Conservation (phyloP, 2,113 vertebrate species). For the Bufo gargarizans region DNA sequence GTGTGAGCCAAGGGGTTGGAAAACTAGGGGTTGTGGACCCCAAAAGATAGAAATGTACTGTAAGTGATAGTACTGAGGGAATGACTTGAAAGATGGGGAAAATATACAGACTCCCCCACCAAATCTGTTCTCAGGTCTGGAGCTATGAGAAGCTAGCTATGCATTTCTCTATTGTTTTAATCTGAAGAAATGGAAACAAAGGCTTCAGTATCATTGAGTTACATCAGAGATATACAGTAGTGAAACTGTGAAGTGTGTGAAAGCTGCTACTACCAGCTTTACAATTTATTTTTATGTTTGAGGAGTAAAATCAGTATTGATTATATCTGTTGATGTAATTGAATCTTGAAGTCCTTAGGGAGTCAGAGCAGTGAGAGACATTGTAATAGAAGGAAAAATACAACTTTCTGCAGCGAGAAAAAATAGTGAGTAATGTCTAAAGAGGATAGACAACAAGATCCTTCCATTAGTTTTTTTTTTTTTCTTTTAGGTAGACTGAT, state of each 20-base stretch:
- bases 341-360: conserved; percentile 52
- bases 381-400: conserved; percentile 44
- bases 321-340: conserved; percentile 58
- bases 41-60: too few species aligned
- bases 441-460: not conserved
- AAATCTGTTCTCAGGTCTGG: too few species aligned
- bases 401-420: conserved; percentile 11
- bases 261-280: conserved; percentile 17
- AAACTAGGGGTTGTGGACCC: too few species aligned
- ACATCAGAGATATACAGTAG: conserved; percentile 40
- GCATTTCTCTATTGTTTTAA: not conserved
- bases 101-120: too few species aligned
- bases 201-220: conserved; percentile 25
- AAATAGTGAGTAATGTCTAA: conserved; percentile 23
- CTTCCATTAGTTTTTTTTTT: not conserved
- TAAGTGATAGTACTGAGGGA: too few species aligned
- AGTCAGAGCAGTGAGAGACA: conserved; percentile 32
- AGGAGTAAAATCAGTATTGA: conserved; percentile 59
- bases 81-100: too few species aligned
- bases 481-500: not conserved
- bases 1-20: too few species aligned
- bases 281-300: conserved; percentile 53
- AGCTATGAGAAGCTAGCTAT: too few species aligned
- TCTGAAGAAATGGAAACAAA: conserved; percentile 33
- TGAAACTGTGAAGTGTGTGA: not conserved